phyloP scores from a whole-genome alignment of 2,113 vertebrate genomes.

The Montifringilla adamsi region DNA sequence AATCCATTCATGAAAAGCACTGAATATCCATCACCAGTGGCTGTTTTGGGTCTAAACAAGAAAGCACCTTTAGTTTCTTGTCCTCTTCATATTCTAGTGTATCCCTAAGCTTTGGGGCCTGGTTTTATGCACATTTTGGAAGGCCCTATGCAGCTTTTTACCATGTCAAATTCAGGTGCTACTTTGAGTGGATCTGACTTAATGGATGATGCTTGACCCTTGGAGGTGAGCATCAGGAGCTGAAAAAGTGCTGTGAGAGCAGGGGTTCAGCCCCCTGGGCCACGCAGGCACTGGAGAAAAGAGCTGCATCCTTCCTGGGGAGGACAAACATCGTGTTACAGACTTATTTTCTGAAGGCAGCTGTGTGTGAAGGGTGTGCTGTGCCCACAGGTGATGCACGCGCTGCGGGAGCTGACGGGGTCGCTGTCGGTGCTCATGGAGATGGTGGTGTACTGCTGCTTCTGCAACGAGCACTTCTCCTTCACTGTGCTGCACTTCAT shows the following conservation, averaged over 20 bases:
- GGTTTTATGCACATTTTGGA: not conserved
- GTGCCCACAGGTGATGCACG: slow-evolving; percentile 88
- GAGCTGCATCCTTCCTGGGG: not conserved
- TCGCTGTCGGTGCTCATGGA: slow-evolving; percentile 87
- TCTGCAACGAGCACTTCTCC: slow-evolving; percentile 94
- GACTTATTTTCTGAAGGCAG: not conserved
- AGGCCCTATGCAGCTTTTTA: not conserved
- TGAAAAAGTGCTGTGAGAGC: not conserved
- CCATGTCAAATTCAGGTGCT: not conserved
- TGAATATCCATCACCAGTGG: not conserved
- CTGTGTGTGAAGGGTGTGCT: not conserved
- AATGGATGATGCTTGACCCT: not conserved
- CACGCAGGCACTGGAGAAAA: not conserved
- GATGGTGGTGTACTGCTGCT: slow-evolving; percentile 94
- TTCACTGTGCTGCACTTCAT: slow-evolving; percentile 89
- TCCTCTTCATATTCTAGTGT: not conserved
- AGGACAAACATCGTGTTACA: not conserved
- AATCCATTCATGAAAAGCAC: not conserved
- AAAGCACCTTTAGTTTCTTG: not conserved
- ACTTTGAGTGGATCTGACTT: not conserved
- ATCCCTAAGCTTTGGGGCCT: not conserved
- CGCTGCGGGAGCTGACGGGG: slow-evolving; percentile 90
- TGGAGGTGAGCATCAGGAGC: not conserved
- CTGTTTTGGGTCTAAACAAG: not conserved
- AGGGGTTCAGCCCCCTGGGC: not conserved